Conservation (phyloP, 1,140 invertebrate species). For the Drosophila takahashii region DNA sequence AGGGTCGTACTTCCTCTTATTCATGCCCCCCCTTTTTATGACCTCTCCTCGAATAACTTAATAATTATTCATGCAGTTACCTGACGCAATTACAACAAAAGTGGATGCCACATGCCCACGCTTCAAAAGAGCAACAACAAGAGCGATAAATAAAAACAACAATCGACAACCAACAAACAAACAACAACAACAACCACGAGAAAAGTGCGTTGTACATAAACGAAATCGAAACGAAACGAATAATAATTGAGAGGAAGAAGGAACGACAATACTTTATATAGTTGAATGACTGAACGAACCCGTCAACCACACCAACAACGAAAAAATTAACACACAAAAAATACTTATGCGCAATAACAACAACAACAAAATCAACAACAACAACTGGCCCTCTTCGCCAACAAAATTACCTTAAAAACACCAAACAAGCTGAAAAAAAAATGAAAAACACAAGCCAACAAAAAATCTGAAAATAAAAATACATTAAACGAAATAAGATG, state of each 20-base stretch:
- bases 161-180: constrained; percentile 46
- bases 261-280: constrained; percentile 78
- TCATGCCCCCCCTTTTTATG: constrained; percentile 9
- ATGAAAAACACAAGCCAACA: constrained; percentile 39
- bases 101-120: constrained; percentile 75
- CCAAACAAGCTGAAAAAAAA: constrained; percentile 71
- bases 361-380: constrained; percentile 44
- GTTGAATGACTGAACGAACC: constrained; percentile 80
- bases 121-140: constrained; percentile 50
- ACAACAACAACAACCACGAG: constrained; percentile 25
- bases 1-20: background rate
- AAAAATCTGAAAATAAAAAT: constrained; percentile 77
- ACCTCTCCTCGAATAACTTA: constrained; percentile 62
- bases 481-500: constrained; percentile 83
- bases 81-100: constrained; percentile 72
- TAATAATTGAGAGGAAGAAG: constrained; percentile 57
- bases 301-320: constrained; percentile 66
- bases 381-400: constrained; percentile 18
- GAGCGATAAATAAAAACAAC: constrained; percentile 36
- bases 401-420: constrained; percentile 80
- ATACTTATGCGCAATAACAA: constrained; percentile 69
- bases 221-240: constrained; percentile 78
- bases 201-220: constrained; percentile 62
- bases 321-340: constrained; percentile 76
- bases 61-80: constrained; percentile 81